These are phyloP conservation scores for Bubo bubo DNA, from an alignment of 2,113 vertebrate species.

Conservation along the genomic window DNA sequence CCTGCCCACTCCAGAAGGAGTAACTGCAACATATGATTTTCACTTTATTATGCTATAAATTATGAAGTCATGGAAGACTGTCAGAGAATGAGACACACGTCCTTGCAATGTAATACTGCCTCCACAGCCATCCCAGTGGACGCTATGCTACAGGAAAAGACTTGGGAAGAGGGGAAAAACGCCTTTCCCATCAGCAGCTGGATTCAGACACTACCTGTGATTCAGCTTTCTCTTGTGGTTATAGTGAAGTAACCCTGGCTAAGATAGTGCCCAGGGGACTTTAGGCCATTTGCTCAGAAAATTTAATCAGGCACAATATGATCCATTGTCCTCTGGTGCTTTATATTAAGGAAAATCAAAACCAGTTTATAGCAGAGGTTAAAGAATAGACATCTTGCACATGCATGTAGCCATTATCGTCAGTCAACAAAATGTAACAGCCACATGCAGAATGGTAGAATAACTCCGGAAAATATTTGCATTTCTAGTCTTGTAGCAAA, in stretches of 20 bases:
- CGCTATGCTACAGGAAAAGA: neutral
- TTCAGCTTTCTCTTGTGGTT: constrained; percentile 21
- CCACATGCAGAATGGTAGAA: neutral
- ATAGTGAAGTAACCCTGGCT: constrained; percentile 16
- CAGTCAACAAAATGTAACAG: neutral
- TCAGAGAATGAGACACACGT: neutral
- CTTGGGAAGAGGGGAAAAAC: neutral
- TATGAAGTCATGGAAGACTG: neutral
- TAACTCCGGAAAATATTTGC: constrained; percentile 25
- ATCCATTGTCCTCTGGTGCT: constrained; percentile 8
- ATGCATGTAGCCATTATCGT: neutral
- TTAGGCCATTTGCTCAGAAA: neutral
- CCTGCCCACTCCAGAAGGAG: neutral
- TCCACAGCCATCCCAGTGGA: neutral
- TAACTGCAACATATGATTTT: neutral
- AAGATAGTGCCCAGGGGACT: neutral
- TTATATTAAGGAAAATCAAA: constrained; percentile 53
- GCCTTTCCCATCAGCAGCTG: constrained; percentile 21
- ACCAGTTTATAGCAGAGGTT: neutral
- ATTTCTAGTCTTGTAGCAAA: neutral
- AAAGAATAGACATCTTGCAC: neutral
- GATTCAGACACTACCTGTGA: constrained; percentile 45
- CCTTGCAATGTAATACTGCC: neutral
- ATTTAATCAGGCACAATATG: neutral
- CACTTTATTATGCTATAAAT: neutral